These are phyloP conservation scores for Forbesichthys agassizii DNA, from an alignment of 2,113 vertebrate genomes.

Conservation along the genomic window DNA sequence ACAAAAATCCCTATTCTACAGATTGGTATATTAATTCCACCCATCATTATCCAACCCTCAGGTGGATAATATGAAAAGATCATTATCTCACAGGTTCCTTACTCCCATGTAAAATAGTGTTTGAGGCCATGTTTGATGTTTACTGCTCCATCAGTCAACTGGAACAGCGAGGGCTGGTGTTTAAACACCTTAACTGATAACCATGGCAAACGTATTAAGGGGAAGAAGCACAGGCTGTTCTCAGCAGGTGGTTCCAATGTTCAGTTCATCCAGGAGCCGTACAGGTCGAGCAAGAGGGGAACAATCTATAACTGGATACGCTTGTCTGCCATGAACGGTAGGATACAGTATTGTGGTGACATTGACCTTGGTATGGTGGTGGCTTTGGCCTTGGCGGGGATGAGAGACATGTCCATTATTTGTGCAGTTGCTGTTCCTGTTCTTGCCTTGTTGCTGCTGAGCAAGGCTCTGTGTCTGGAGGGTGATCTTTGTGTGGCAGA, in stretches of 20 bases:
- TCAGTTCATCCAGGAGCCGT: neutral
- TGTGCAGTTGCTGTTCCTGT: conserved; percentile 21
- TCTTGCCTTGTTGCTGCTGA: conserved; percentile 33
- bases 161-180: conserved; percentile 43
- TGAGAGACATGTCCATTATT: neutral
- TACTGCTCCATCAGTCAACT: conserved; percentile 30
- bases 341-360: neutral
- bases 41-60: neutral
- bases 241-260: conserved; percentile 45
- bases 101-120: neutral
- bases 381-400: too few species aligned
- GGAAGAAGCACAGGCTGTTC: conserved; percentile 50
- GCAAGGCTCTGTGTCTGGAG: conserved; percentile 17
- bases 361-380: too few species aligned
- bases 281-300: neutral
- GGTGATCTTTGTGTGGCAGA: conserved; percentile 10
- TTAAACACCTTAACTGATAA: conserved; percentile 29
- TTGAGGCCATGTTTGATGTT: neutral
- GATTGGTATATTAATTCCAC: neutral
- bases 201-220: conserved; percentile 32
- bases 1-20: too few species aligned
- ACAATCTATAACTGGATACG: too few species aligned
- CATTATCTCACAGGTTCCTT: neutral
- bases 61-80: too few species aligned
- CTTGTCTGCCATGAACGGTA: conserved; percentile 44